Base-by-base conservation (phyloP, 2,113 vertebrate species). In the Toxotes chatareus region DNA sequence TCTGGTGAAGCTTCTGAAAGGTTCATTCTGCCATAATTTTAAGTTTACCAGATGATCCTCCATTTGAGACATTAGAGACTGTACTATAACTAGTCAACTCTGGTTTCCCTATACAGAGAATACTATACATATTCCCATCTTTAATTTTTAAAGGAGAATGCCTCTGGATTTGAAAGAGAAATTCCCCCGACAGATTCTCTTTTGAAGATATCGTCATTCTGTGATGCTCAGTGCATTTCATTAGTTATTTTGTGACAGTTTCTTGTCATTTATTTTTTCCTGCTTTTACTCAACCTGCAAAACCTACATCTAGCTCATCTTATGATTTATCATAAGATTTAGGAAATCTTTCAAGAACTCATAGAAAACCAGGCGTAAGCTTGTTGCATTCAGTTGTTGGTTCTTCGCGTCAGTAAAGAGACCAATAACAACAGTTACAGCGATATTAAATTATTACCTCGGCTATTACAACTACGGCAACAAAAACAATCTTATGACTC, bases 1-100 rank as follows among this genome's bases (percentile, higher is more conserved):
- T 88, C 66, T 34, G 67, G 60, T 84, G 86, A 91, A 89, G 81
- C 86, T 76, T 87, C 83, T 88, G 83, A 84, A 85, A 80, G 79
- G 81, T 84, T 92, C 40, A 80, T 90, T 87, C 91, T 84, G 73
- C 85, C 83, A 11, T 64, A 72, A 79, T 73, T 71, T 46, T 59
- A 64, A 73, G 17, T 46, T 81, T 66, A 53, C 16, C 64, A 62
- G 44, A n/a, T 53, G 61, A 62, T n/a, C 42, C 46, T 69, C 19
- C 9, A 51, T 59, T 62, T 72, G 19, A 55, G 32, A 78, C 42
- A 14, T 32, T 27, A 27, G 51, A 57, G 5, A 68, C 38, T 80
- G 67, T 19, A 19, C 27, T 62, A 31, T 16, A 14, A 42, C 46
- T 27, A 32, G 36, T 31, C 56, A 46, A 27, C 31, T 61, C 32